These are phyloP conservation scores for Adelognathus sp. DNA, from an alignment of 2,888 invertebrate species.

Conservation along the genomic window DNA sequence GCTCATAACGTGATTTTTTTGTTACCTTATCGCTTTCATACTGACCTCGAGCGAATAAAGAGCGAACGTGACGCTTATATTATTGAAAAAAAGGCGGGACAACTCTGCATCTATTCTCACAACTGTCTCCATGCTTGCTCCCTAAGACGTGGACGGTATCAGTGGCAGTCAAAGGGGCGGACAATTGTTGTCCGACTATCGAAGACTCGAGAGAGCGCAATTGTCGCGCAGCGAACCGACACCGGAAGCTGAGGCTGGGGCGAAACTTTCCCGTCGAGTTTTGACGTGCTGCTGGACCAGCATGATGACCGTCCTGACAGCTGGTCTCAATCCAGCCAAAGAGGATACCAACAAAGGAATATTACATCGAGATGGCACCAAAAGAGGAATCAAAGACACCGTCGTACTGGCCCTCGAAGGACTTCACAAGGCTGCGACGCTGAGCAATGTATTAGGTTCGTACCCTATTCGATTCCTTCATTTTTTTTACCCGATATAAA, in stretches of 20 bases:
- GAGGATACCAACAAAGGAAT: constrained; percentile 77
- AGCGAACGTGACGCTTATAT: no score
- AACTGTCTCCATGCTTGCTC: background rate
- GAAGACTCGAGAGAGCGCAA: constrained; percentile 90
- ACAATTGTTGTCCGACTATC: constrained; percentile 94
- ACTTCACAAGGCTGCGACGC: constrained; percentile 94
- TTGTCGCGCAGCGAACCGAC: constrained; percentile 86
- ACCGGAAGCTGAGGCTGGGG: constrained; percentile 90
- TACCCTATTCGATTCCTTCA: background rate
- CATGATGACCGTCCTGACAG: constrained; percentile 93
- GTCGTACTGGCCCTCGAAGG: constrained; percentile 94
- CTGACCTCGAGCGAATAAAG: no score
- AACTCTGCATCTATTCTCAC: no score
- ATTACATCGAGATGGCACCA: constrained; percentile 73
- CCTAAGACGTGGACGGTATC: constrained; percentile 91
- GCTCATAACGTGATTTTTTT: no score
- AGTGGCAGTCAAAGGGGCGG: constrained; percentile 86
- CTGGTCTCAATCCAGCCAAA: constrained; percentile 81
- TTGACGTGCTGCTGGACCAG: constrained; percentile 96
- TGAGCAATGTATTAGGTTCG: constrained; percentile 91
- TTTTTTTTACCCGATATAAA: background rate
- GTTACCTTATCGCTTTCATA: no score
- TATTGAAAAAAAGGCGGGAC: constrained; percentile 11
- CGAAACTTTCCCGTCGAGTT: constrained; percentile 89
- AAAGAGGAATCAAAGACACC: constrained; percentile 88